Conservation (phyloP, 1,140 invertebrate species). For the Platorchestia sp. region DNA sequence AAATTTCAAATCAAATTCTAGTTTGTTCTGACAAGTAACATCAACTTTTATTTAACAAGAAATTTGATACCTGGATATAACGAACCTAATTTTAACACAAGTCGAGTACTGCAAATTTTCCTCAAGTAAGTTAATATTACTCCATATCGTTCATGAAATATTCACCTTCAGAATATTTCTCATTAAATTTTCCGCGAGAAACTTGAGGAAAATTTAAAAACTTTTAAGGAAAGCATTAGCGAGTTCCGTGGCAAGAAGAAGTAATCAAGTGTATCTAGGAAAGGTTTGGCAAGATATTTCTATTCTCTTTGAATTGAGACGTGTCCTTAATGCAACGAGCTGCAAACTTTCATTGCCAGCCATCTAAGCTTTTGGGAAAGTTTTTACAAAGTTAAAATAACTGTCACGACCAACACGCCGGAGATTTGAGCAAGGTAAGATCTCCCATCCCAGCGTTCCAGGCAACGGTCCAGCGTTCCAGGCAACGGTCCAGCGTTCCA, state of each 20-base stretch:
- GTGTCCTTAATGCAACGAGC: slow-evolving; percentile 20
- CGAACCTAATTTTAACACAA: not conserved
- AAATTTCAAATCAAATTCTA: not conserved
- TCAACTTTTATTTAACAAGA: not conserved
- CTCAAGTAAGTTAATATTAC: not conserved
- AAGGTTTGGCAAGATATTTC: not conserved
- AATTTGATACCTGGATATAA: not conserved
- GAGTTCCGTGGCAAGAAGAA: not conserved
- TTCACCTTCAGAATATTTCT: not conserved
- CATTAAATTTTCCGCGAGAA: not conserved
- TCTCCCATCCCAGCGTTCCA: not conserved
- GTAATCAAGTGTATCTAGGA: not conserved
- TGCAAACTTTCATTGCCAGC: slow-evolving; percentile 51
- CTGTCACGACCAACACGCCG: slow-evolving; percentile 11
- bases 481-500: no score
- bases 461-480: not conserved
- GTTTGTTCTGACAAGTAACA: not conserved
- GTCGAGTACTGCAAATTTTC: not conserved
- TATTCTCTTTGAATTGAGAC: not conserved
- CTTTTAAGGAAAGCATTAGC: not conserved
- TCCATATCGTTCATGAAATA: not conserved
- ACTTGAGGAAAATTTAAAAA: not conserved
- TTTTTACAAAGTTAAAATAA: slow-evolving; percentile 49
- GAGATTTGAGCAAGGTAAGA: not conserved
- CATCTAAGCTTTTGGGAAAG: slow-evolving; percentile 48